Percentiles rank a stretch among this genome's conserved stretches.
Evolutionary conservation across 2,113 vertebrate genomes (phyloP).

Genomic region (Myodes glareolus): DNA sequence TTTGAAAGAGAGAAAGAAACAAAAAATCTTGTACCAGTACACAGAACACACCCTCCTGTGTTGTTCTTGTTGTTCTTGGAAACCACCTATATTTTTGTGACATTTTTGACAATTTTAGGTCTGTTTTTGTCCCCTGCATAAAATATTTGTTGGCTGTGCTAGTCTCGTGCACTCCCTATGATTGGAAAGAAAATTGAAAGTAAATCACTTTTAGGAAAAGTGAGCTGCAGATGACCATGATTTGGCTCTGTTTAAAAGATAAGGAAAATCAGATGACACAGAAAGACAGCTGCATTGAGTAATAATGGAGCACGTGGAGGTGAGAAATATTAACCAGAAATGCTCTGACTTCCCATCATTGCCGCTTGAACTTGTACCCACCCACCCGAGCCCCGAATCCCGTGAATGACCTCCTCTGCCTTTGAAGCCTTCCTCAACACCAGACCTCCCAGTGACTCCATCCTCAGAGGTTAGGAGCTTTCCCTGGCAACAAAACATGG

Average conservation of each 20-base stretch:
- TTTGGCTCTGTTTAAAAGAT: slow-evolving; percentile 62
- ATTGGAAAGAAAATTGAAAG: not conserved
- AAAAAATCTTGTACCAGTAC: not conserved
- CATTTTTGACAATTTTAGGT: not conserved
- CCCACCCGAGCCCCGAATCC: accelerated
- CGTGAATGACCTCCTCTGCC: not conserved
- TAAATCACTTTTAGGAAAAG: slow-evolving; percentile 12
- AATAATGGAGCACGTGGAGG: not conserved
- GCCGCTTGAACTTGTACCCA: not conserved
- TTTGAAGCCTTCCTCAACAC: not conserved
- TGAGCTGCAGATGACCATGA: not conserved
- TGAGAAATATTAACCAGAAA: slow-evolving; percentile 46
- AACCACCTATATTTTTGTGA: not conserved
- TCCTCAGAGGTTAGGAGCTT: not conserved
- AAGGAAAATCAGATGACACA: slow-evolving; percentile 47
- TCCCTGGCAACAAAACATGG: not conserved
- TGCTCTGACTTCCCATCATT: not conserved
- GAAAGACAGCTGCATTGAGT: slow-evolving; percentile 37
- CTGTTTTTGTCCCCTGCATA: not conserved
- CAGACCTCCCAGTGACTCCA: slow-evolving; percentile 48
- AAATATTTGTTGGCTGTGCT: not conserved
- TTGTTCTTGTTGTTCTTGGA: not conserved
- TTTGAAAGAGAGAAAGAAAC: not conserved
- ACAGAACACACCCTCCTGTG: not conserved
- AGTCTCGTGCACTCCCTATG: not conserved